phyloP scores from a whole-genome alignment of 2,888 invertebrate genomes.

The Tiphia femorata region DNA sequence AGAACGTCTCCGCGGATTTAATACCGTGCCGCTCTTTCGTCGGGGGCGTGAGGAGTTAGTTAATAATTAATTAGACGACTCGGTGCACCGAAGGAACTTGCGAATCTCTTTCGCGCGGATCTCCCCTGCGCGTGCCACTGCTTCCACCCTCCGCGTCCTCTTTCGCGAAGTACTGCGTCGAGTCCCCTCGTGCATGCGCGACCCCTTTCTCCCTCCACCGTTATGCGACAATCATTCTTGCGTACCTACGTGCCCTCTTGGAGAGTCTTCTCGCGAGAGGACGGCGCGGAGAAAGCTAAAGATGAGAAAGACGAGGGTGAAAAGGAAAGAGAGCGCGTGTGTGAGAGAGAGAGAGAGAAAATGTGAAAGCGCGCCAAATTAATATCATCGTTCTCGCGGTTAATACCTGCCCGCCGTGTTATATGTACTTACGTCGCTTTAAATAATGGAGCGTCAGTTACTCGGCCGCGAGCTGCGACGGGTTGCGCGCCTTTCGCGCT shows the following conservation, averaged over 20 bases:
- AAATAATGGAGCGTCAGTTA: background rate
- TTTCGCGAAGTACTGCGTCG: no score
- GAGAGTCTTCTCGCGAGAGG: no score
- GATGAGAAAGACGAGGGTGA: background rate
- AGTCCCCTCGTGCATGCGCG: no score
- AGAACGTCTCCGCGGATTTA: conserved; percentile 23
- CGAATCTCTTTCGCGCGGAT: background rate
- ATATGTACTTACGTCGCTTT: conserved; percentile 1
- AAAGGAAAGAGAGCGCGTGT: background rate
- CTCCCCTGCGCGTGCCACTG: no score
- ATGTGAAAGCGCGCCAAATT: no score
- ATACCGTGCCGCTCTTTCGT: conserved; percentile 19
- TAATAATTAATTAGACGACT: conserved; percentile 31
- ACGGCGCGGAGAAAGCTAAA: no score
- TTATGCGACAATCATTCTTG: no score
- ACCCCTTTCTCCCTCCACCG: background rate
- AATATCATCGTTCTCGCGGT: conserved; percentile 1
- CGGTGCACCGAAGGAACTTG: conserved; percentile 13
- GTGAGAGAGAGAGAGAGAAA: background rate
- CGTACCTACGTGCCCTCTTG: no score
- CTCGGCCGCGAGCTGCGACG: background rate
- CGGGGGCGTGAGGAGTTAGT: conserved; percentile 20
- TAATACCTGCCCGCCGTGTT: background rate
- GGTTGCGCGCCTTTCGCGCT: background rate
- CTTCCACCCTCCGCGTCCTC: no score